Conservation (phyloP, 2,888 invertebrate genomes). For the Limnephilus auricula region DNA sequence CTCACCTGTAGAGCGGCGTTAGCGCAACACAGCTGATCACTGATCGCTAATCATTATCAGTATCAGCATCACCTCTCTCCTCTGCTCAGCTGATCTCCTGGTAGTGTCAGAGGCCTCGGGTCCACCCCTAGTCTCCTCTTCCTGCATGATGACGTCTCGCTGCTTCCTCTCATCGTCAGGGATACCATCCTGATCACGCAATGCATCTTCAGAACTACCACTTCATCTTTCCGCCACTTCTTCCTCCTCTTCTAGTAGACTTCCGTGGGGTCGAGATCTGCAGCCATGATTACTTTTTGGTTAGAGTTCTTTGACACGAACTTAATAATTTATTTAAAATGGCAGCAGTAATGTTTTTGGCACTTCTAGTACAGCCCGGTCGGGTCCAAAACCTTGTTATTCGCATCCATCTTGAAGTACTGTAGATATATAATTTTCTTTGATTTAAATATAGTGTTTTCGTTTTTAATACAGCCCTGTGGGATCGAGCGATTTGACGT, state of each 20-base stretch:
- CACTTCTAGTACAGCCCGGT: slow-evolving; percentile 62
- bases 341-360: slow-evolving; percentile 20
- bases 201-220: slow-evolving; percentile 45
- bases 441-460: neutral
- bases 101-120: neutral
- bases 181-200: slow-evolving; percentile 60
- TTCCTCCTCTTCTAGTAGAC: slow-evolving; percentile 51
- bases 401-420: slow-evolving; percentile 35
- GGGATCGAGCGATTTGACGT: slow-evolving; percentile 55
- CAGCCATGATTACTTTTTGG: slow-evolving; percentile 47
- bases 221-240: neutral
- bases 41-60: too few relatives aligned
- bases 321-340: slow-evolving; percentile 15
- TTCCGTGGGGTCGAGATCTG: slow-evolving; percentile 59
- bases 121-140: slow-evolving; percentile 57
- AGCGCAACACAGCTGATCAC: neutral
- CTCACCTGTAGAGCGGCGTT: neutral
- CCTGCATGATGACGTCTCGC: slow-evolving; percentile 65
- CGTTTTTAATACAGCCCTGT: slow-evolving; percentile 58
- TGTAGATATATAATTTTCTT: neutral
- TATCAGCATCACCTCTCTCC: neutral
- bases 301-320: slow-evolving; percentile 20
- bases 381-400: slow-evolving; percentile 61
- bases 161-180: slow-evolving; percentile 64
- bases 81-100: neutral